A percentile compares a stretch with the other conserved stretches of the same genome.
These are phyloP conservation scores for Todiramphus chloris DNA, from an alignment of 2,113 vertebrate genomes.

Conservation along the genomic window DNA sequence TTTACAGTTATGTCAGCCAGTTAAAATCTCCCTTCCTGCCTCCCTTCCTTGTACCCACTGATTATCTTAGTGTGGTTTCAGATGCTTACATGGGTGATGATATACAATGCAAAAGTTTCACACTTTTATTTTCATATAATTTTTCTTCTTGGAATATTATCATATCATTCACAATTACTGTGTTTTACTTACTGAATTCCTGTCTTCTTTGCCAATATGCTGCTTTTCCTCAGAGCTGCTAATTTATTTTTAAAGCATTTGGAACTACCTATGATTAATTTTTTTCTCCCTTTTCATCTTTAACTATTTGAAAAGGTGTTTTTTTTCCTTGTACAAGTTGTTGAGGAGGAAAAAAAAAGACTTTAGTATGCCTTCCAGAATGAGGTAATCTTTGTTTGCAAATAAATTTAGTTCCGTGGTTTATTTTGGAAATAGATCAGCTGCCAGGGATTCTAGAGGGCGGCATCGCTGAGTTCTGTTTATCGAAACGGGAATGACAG, in stretches of 20 bases:
- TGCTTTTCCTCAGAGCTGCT: background rate
- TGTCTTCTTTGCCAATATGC: background rate
- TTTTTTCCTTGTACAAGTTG: background rate
- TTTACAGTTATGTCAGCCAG: background rate
- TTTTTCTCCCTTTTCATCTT: background rate
- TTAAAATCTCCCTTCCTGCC: no score
- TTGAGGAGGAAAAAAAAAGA: background rate
- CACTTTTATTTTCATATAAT: background rate
- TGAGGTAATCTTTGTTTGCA: slow-evolving; percentile 52
- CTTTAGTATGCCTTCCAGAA: background rate
- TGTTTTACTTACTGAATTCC: background rate
- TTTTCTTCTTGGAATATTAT: background rate
- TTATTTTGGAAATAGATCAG: slow-evolving; percentile 39
- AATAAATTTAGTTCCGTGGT: slow-evolving; percentile 38
- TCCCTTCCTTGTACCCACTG: background rate
- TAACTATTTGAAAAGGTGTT: background rate
- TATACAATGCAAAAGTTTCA: background rate
- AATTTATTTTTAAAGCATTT: background rate
- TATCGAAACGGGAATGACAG: slow-evolving; percentile 55
- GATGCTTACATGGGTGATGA: background rate
- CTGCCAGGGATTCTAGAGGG: slow-evolving; percentile 6
- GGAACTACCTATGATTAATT: background rate
- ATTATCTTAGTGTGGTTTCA: background rate
- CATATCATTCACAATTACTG: background rate
- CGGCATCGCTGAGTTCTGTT: background rate